These are phyloP conservation scores for Cnemophilus loriae DNA, from an alignment of 2,113 vertebrate species.

Conservation along the genomic window DNA sequence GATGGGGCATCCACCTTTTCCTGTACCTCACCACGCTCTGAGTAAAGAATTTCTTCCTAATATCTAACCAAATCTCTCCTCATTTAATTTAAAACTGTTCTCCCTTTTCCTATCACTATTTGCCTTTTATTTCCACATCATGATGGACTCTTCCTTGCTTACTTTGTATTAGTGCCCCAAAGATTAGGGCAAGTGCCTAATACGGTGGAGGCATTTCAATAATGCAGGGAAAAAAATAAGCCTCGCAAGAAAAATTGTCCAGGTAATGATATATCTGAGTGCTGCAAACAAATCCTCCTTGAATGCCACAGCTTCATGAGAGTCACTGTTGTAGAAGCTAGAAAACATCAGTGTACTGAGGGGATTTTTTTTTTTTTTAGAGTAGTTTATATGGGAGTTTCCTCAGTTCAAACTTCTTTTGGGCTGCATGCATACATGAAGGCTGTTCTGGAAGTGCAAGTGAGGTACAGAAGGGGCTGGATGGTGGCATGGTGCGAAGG, in stretches of 20 bases:
- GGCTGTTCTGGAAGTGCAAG: not conserved
- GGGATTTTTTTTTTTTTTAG: not conserved
- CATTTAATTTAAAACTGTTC: not conserved
- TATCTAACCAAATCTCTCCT: not conserved
- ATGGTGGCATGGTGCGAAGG: not conserved
- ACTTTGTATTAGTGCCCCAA: not conserved
- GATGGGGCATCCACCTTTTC: not conserved
- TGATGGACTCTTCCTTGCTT: not conserved
- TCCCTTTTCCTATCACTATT: not conserved
- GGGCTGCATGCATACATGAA: accelerated
- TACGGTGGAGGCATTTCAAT: not conserved
- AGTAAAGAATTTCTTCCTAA: not conserved
- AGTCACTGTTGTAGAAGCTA: not conserved
- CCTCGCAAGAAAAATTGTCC: not conserved
- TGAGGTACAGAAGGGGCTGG: not conserved
- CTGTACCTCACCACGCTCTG: not conserved
- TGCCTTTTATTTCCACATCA: not conserved
- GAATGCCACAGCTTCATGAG: not conserved
- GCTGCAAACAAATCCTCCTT: not conserved
- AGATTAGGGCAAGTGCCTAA: not conserved
- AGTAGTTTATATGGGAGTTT: not conserved
- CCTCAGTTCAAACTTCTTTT: not conserved
- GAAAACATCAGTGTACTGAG: not conserved
- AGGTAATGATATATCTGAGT: not conserved
- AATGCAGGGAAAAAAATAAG: not conserved